A percentile compares a stretch with the other conserved stretches of the same genome.
These are phyloP conservation scores for Tryphoninae sp. DNA, from an alignment of 2,888 invertebrate species.

Conservation along the genomic window DNA sequence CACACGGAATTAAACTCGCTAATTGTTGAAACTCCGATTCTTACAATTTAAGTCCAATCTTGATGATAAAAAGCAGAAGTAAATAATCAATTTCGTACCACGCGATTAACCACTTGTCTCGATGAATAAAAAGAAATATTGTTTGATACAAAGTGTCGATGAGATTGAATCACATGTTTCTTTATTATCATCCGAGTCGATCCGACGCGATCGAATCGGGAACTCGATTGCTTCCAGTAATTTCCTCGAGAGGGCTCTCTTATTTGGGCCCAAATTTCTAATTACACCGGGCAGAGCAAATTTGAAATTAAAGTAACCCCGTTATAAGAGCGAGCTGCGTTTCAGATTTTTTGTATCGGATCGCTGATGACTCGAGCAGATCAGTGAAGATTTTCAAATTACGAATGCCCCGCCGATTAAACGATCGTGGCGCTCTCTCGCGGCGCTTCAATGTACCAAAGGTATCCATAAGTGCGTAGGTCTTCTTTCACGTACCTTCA, in stretches of 20 bases:
- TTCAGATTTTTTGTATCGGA: conserved; percentile 23
- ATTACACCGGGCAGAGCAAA: conserved; percentile 76
- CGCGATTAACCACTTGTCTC: too few species aligned
- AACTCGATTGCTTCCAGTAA: conserved; percentile 1
- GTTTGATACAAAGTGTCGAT: too few species aligned
- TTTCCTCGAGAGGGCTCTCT: conserved; percentile 1
- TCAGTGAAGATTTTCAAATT: conserved; percentile 26
- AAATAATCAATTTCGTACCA: too few species aligned
- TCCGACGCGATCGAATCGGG: neutral
- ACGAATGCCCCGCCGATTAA: conserved; percentile 60
- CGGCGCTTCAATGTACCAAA: conserved; percentile 18
- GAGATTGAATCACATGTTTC: too few species aligned
- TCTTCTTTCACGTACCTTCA: neutral
- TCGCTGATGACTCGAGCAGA: conserved; percentile 27
- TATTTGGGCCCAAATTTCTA: conserved; percentile 71
- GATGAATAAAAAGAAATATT: too few species aligned
- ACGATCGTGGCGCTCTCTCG: conserved; percentile 48
- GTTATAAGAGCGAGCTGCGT: conserved; percentile 22
- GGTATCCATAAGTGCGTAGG: neutral
- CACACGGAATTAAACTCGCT: neutral
- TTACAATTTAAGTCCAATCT: neutral
- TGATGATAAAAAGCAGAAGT: too few species aligned
- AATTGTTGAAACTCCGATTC: neutral
- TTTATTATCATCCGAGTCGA: too few species aligned
- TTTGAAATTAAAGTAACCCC: conserved; percentile 78